A percentile compares a stretch with the other conserved stretches of the same genome.
phyloP scores from a whole-genome alignment of 1,140 invertebrate species.

The Lerema accius region DNA sequence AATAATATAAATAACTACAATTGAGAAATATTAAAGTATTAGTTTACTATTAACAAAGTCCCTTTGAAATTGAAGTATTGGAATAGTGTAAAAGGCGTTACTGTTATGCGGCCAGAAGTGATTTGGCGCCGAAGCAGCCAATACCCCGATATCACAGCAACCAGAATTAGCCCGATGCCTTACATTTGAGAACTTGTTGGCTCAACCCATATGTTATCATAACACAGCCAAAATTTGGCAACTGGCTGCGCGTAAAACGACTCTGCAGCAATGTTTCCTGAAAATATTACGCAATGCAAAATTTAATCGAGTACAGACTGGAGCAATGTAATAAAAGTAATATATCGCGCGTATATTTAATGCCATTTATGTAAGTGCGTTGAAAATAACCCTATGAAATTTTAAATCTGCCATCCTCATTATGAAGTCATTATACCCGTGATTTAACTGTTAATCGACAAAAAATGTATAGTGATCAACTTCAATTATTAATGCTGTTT shows the following conservation, averaged over 20 bases:
- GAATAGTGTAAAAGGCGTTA: no score
- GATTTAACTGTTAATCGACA: no score
- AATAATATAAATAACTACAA: no score
- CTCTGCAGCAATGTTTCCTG: conserved; percentile 25
- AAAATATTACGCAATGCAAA: conserved; percentile 32
- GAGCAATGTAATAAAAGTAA: conserved; percentile 23
- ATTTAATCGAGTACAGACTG: conserved; percentile 20
- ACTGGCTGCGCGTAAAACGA: conserved; percentile 15
- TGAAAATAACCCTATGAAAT: conserved; percentile 1
- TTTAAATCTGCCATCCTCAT: not conserved
- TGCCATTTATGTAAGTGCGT: not conserved
- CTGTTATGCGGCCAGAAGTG: not conserved
- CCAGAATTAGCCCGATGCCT: conserved; percentile 10
- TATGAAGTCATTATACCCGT: no score
- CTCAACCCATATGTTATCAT: conserved; percentile 29
- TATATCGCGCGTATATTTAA: conserved; percentile 7
- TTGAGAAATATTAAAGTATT: no score
- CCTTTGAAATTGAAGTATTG: no score
- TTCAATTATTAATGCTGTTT: no score
- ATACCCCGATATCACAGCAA: conserved; percentile 5
- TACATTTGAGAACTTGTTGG: conserved; percentile 28
- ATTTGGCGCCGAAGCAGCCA: conserved; percentile 19
- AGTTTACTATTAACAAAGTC: no score
- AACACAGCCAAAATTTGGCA: conserved; percentile 32
- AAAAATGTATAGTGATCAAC: no score